Evolutionary conservation across 2,113 vertebrate genomes (phyloP).

Genomic region (Bujurquina vittata): DNA sequence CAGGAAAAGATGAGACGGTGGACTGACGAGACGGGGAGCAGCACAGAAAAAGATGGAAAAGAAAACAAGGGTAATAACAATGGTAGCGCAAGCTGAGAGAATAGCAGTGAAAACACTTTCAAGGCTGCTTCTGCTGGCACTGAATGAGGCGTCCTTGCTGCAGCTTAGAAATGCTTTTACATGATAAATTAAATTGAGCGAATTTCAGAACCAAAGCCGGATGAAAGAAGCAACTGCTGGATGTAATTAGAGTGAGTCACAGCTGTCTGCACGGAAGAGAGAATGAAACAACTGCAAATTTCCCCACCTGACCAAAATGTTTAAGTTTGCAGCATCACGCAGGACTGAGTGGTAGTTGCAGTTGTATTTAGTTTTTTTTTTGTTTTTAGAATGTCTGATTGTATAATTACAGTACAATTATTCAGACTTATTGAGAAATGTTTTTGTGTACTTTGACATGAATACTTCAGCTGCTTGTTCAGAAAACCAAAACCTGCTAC

Average conservation of each 20-base stretch:
- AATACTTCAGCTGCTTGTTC: too few relatives aligned
- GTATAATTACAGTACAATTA: background rate
- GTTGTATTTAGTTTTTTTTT: background rate
- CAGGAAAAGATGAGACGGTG: background rate
- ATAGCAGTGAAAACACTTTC: constrained; percentile 33
- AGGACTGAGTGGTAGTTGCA: background rate
- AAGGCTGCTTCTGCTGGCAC: constrained; percentile 33
- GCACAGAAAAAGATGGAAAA: background rate
- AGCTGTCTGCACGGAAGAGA: constrained; percentile 14
- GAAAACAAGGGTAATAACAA: background rate
- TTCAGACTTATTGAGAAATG: background rate
- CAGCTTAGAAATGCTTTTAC: constrained; percentile 49
- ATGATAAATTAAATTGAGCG: constrained; percentile 54
- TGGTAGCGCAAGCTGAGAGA: constrained; percentile 7
- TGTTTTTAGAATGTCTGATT: background rate
- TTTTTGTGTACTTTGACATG: constrained; percentile 6
- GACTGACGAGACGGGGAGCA: background rate
- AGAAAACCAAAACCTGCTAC: background rate
- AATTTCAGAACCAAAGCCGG: constrained; percentile 30
- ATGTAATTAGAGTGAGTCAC: constrained; percentile 35
- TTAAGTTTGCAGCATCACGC: background rate
- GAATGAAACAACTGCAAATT: constrained; percentile 19
- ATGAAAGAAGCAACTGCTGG: constrained; percentile 33
- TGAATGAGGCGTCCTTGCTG: constrained; percentile 48
- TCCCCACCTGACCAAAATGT: constrained; percentile 26